Base-by-base conservation (phyloP, 2,888 invertebrate species). In the Sialis lutaria region DNA sequence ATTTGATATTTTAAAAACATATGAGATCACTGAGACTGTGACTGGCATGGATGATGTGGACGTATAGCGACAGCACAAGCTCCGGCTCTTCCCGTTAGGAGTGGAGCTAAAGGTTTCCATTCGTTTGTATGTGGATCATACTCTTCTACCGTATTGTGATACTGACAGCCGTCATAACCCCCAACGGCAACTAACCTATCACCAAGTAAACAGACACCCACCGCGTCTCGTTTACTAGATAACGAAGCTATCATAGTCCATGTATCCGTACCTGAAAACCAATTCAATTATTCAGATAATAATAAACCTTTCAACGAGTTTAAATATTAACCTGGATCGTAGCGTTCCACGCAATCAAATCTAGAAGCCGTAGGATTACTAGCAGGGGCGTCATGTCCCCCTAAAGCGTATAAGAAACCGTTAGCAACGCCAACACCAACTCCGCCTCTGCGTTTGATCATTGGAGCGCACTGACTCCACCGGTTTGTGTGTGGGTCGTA, bases 301-400 rank as follows among this genome's bases (percentile, higher is more conserved):
- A 22, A 22, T 22, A 22, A 22, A 22, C 22, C 22, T 22, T 22
- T 22, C 4, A 6, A 1, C 12, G 37, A 2, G 7, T 37, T 6
- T 7, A 37, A 6, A 37, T 7, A 37, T 10, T 56, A 57, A 64
- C 64, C 67, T 22, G 79, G 76, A 63, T 79, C 75, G 60, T 79
- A 91, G 64, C 91, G 78, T 68, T 93, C 92, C 9, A 92, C 89
- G 58, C 90, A 91, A 55, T 88, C 85, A 54, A 90, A 85, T 56
- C 90, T 74, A 48, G 78, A 77, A 4, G 89, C 85, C 48, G 79
- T 76, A 1, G 85, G 85, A 67, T 85, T 85, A 57, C 83, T 86
- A 30, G 88, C 86, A 0, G 93, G 91, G 7, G 91, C 88, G 64
- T 93, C 93, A 65, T 93, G 90, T 0, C 95, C 93, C 32, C 95